Base-by-base conservation (phyloP, 2,113 vertebrate species). In the Osmerus eperlanus region DNA sequence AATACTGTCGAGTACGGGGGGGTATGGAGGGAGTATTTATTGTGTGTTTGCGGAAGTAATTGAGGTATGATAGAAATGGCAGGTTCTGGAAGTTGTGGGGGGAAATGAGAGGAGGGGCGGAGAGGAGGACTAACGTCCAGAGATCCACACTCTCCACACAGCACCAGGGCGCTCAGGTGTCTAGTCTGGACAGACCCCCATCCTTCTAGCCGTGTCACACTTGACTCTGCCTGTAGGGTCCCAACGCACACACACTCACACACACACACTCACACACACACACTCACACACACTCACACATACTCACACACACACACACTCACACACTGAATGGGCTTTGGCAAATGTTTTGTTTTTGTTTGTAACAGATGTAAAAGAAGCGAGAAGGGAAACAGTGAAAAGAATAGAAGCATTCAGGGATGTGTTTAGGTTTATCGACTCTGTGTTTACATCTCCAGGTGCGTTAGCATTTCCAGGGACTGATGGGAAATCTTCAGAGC, bases 391-490 rank as follows among this genome's bases (percentile, higher is more conserved):
- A 21, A 60, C n/a, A 60, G 58, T 7, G n/a, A 11, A 64, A 12
- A 64, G 62, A 32, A 29, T 15, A 64, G 62, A 36, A 29, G 15
- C 4, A 62, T 62, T 62, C 25, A 15, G 29, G 2, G 14, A n/a
- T 32, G 32, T 16, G 15, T 62, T 62, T 62, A 19, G 21, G 60
- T 28, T 29, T 25, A 62, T 62, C 28, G 29, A 29, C 28, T 23
- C 47, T 76, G 74, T 84, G 80, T 82, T 86, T 83, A 82, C 71
- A 70, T 75, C 75, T 61, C 62, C 74, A 23, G 47, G 53, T 0
- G 8, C 77, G 80, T 90, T 91, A 81, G 47, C 84, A 81, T 87
- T 66, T 70, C 75, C 81, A 82, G 66, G 65, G 68, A 80, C 77
- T 63, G 21, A 75, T 87, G 86, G 84, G 84, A 80, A 85, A 79